Evolutionary conservation across 2,888 invertebrate species (phyloP), one percentile per base, ranked within the genome.

Genomic region (Venustoraphidia nigricollis): DNA sequence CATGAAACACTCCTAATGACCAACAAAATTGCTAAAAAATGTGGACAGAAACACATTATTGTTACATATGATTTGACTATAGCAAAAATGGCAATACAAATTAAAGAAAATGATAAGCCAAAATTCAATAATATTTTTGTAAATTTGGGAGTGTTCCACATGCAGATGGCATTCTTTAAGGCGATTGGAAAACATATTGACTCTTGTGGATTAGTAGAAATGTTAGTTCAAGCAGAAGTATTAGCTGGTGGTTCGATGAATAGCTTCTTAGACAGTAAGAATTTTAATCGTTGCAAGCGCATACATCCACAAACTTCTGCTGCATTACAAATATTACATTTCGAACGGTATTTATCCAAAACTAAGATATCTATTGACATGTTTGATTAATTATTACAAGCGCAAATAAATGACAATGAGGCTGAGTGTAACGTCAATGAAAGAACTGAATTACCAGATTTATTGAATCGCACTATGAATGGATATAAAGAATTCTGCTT

Each of bases 11-110:
- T 60, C 8, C 51, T 49, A 17, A 50, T 50, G 40, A 51, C 54
- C 9, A 45, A 38, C 55, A 46, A 58, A 51, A 53, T 59, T 50
- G 54, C 57, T 48, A 51, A 52, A 49, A 53, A 58, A 45, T 58
- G 58, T 54, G 2, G 54, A 2, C 56, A 61, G 51, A 5, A 34
- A 46, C 9, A 55, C 9, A 58, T 61, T 44, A 55, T 53, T 9
- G 59, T 56, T 9, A 58, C 61, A 6, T 62, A 61, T 48, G 61
- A 63, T 56, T 56, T 61, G 44, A 59, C 59, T 1, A 63, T 45
- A 46, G 10, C 51, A 8, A 53, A 52, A 51, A 27, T 53, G 35
- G 51, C 50, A 10, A 55, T 59, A 53, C 55, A 59, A 41, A 57
- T 61, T 34, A 59, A 62, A 53, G 11, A 41, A 44, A 36, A 36